Evolutionary conservation across 2,113 vertebrate genomes (phyloP).

Genomic region (Leptobrachium ailaonicum): DNA sequence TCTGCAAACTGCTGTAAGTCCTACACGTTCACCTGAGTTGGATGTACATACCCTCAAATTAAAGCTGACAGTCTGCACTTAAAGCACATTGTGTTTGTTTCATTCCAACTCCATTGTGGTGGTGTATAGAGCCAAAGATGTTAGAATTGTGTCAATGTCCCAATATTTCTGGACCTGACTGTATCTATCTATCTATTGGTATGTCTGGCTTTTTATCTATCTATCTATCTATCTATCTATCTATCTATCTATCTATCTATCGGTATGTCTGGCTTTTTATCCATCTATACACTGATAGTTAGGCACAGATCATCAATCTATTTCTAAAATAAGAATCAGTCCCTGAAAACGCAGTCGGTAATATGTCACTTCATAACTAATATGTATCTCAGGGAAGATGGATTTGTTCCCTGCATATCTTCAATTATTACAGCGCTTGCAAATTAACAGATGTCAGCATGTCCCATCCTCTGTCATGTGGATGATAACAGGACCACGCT

Average conservation of each 20-base stretch:
- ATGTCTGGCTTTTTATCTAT: too few species aligned
- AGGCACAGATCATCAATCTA: background rate
- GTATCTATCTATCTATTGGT: too few species aligned
- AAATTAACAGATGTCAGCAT: constrained; percentile 42
- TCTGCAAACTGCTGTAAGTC: too few species aligned
- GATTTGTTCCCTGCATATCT: constrained; percentile 2
- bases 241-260: too few species aligned
- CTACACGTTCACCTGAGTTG: too few species aligned
- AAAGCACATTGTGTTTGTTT: background rate
- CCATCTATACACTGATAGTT: too few species aligned
- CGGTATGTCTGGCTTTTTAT: too few species aligned
- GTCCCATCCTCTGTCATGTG: constrained; percentile 32
- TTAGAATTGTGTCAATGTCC: too few species aligned
- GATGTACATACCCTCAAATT: background rate
- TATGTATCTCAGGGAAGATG: constrained; percentile 41
- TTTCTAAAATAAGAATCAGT: constrained; percentile 2
- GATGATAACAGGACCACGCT: constrained; percentile 39
- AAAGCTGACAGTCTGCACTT: background rate
- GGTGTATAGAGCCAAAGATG: too few species aligned
- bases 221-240: too few species aligned
- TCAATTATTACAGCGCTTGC: constrained; percentile 38
- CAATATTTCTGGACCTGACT: too few species aligned
- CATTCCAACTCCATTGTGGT: background rate
- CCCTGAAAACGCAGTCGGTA: constrained; percentile 15
- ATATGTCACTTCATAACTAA: constrained; percentile 44